Evolutionary conservation across 2,113 vertebrate species (phyloP), one percentile per base, ranked within the genome.

Genomic region (Gopherus flavomarginatus): DNA sequence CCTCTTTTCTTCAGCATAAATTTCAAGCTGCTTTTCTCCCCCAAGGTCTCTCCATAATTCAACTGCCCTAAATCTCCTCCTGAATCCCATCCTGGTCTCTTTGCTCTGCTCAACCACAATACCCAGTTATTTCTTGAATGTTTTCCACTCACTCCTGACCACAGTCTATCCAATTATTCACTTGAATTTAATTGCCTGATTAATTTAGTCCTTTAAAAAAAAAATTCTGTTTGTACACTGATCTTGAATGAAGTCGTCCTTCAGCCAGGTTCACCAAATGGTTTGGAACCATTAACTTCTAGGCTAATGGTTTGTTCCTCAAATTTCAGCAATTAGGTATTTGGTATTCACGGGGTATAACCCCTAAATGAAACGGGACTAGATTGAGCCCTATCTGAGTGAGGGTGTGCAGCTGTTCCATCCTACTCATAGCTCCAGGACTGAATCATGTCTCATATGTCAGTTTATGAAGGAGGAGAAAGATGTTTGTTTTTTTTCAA

Each of bases 201-300:
- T 54, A 80, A 90, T 0, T 0, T 38, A 89, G 22, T 7, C 29
- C 0, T 0, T 83, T 69, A 69, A 91, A 21, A 82, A 10, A 42
- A 10, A 42, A 92, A 80, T 65, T 84, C 42, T 90, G 27, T 86
- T 86, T 95, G 54, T 88, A 94, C 95, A 94, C 59, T 56, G 9
- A 80, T 35, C 31, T 5, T 0, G 0, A 94, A 85, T 21, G 91
- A 80, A 96, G 22, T 80, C 77, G 84, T 49, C 80, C 29, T 96
- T 96, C 91, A 90, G 94, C 94, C 80, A 13, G 95, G 91, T 84
- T 69, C 54, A 82, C 59, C 42, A 89, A 69, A 31, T 94, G 85
- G 47, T 72, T 86, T 83, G 54, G 75, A 94, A 54, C 54, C 57
- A 82, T 79, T 91, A 81, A 87, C 90, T 92, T 86, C 42, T 80